These are phyloP conservation scores for Oithona nana DNA, from an alignment of 2,888 invertebrate genomes.

Conservation along the genomic window DNA sequence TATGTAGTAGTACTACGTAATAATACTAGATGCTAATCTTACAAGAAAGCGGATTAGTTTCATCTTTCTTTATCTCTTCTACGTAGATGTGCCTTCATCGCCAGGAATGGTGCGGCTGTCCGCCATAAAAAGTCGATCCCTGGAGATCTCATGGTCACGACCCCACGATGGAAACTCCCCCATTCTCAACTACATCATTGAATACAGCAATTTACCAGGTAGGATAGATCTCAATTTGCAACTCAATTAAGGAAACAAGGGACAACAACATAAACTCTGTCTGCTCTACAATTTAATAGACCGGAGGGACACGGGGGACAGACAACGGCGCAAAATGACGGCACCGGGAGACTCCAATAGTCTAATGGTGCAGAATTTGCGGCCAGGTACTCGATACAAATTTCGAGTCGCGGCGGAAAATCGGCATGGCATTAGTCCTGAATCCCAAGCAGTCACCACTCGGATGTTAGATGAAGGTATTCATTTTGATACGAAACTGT, in stretches of 20 bases:
- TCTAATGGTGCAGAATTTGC: constrained; percentile 2
- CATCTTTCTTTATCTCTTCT: not conserved
- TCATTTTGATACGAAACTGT: not conserved
- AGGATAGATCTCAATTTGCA: too few relatives aligned
- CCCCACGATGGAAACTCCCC: constrained; percentile 29
- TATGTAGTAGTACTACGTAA: constrained; percentile 21
- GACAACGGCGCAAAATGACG: constrained; percentile 25
- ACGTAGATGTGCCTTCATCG: constrained; percentile 2
- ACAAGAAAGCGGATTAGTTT: not conserved
- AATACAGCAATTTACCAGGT: constrained; percentile 24
- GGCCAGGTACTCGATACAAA: constrained; percentile 10
- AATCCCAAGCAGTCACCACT: constrained; percentile 2
- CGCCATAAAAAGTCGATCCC: constrained; percentile 25
- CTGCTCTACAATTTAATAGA: constrained; percentile 24
- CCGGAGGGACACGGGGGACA: constrained; percentile 19
- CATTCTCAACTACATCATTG: constrained; percentile 28
- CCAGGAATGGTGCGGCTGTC: constrained; percentile 8
- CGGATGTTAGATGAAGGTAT: not conserved
- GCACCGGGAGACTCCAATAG: constrained; percentile 24
- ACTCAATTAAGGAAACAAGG: too few relatives aligned
- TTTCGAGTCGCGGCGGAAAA: constrained; percentile 10
- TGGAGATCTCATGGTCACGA: constrained; percentile 29
- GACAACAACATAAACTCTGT: too few relatives aligned
- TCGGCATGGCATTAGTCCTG: constrained; percentile 5
- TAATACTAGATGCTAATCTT: not conserved